Base-by-base conservation (phyloP, 2,797 vertebrate species). In the Novumbra hubbsi region DNA sequence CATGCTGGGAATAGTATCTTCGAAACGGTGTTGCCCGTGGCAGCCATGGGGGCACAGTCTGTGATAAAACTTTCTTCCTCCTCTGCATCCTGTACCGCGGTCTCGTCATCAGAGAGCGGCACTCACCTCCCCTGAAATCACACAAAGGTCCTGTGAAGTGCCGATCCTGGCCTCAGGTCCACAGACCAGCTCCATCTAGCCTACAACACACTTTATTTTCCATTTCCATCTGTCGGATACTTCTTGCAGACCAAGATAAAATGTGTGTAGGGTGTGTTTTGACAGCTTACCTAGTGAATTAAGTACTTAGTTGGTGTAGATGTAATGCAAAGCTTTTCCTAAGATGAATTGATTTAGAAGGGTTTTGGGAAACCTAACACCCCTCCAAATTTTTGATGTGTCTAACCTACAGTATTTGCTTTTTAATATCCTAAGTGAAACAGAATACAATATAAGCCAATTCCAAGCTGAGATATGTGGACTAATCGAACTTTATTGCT, bases 1-100 rank as follows among this genome's bases (percentile, higher is more conserved):
- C 67, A 27, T 49, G 67, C 30, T 32, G 12, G 50, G 49, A 71
- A 32, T 32, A 34, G 24, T 55, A 55, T 70, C 68, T 52, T 28
- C 11, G 17, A 55, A 49, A 32, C 49, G 16, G 30, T 14, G 28
- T n/a, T 34, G 69, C 27, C 50, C 4, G 24, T 16, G 21, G 34
- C 24, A 28, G 38, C 21, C 21, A 70, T 17, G 16, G 21, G 68
- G 28, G 14, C 27, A 30, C 16, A 30, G 50, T 70, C 49, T 52
- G 48, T 52, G 28, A 70, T 30, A 70, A 70, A 24, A 52, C 16
- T 5, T 6, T 52, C 11, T 49, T 38, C 68, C 8, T 50, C 68
- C 45, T 70, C 7, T 24, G 4, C 67, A 2, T 50, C 68, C 68
- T 38, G 27, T 17, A 15, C 28, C 45, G 7, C 14, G 28, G 16